Evolutionary conservation across 2,797 vertebrate species (phyloP).

Genomic region (Hafferia zeledoni): DNA sequence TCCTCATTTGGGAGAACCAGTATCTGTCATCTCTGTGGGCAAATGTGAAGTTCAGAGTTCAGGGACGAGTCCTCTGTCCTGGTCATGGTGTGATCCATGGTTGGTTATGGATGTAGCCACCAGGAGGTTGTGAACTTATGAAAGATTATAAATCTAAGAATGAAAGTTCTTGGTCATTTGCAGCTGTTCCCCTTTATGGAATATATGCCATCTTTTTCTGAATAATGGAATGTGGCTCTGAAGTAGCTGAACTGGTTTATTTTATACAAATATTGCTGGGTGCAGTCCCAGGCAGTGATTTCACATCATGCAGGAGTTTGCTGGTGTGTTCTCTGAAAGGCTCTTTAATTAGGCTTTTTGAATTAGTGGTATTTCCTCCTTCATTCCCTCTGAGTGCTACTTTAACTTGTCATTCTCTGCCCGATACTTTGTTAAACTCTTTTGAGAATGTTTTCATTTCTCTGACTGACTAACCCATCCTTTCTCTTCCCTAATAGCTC

Average conservation of each 20-base stretch:
- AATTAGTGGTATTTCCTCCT: not conserved
- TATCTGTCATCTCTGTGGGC: not conserved
- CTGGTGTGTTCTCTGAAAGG: not conserved
- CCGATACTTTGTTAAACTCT: not conserved
- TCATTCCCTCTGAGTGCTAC: not conserved
- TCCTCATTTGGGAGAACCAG: not conserved
- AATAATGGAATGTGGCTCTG: not conserved
- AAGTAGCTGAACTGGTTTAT: not conserved
- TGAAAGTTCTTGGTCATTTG: not conserved
- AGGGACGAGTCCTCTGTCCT: not conserved
- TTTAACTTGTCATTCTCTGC: not conserved
- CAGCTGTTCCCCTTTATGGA: not conserved
- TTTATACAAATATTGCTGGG: not conserved
- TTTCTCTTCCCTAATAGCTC: not conserved
- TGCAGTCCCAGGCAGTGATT: not conserved
- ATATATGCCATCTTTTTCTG: not conserved
- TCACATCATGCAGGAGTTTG: not conserved
- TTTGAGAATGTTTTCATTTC: not conserved
- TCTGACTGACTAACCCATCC: not conserved
- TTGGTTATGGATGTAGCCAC: fast-evolving
- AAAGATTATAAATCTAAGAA: not conserved
- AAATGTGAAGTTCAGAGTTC: not conserved
- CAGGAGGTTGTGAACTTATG: not conserved
- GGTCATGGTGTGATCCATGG: fast-evolving
- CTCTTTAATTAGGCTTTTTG: not conserved